These are phyloP conservation scores for Vidua chalybeata DNA, from an alignment of 2,113 vertebrate genomes.

Conservation along the genomic window DNA sequence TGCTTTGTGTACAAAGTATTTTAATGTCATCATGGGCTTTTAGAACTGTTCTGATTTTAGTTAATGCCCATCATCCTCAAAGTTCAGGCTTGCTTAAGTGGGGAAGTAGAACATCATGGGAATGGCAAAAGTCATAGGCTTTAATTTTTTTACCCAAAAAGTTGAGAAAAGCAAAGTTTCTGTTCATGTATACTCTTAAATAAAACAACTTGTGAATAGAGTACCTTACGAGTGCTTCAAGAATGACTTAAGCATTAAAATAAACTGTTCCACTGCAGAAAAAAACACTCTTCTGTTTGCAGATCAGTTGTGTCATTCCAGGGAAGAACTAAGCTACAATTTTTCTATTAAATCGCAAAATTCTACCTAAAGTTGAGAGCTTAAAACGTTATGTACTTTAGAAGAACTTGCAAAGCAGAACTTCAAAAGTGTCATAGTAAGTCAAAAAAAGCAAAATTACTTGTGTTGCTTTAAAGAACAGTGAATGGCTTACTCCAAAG, in stretches of 20 bases:
- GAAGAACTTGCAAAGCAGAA: background rate
- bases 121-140: background rate
- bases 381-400: background rate
- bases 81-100: background rate
- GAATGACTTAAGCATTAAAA: background rate
- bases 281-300: rapidly evolving
- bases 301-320: rapidly evolving
- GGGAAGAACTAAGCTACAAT: background rate
- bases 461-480: background rate
- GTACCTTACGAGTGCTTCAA: rapidly evolving
- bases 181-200: background rate
- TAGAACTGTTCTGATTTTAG: background rate
- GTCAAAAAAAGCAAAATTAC: background rate
- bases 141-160: background rate
- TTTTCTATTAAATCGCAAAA: background rate
- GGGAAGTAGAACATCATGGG: background rate
- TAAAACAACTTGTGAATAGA: background rate
- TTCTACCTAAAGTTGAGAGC: background rate
- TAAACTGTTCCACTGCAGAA: background rate
- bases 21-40: background rate
- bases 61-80: background rate
- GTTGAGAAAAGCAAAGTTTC: background rate
- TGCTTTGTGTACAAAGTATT: background rate
- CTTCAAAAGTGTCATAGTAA: background rate
- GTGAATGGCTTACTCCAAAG: background rate